Evolutionary conservation across 2,888 invertebrate species (phyloP), one percentile per base, ranked within the genome.

Genomic region (Lamellibrachia satsuma): DNA sequence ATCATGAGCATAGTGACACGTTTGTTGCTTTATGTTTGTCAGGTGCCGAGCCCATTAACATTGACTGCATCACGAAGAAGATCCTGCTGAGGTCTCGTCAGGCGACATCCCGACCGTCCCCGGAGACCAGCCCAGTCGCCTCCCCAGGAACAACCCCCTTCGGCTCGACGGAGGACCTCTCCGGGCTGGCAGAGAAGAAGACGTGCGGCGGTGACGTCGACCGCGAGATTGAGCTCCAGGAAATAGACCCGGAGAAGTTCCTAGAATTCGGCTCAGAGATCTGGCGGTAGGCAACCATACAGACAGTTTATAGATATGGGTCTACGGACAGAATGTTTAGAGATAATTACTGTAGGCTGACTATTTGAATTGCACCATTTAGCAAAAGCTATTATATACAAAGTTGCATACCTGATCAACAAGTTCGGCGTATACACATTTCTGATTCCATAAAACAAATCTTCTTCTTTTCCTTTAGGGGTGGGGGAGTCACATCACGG

Each of bases 41-140:
- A 94, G 94, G 94, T 52, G 92, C 93, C 3, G 92, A 92, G 52
- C 39, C 92, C 9, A 94, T 94, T 60, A 93, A 93, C 90, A 94
- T 95, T 39, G 94, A 94, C 90, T 92, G 91, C 8, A 94, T 94
- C 90, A 95, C 94, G 0, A 94, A 94, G 91, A 92, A 93, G 9
- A 94, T 94, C 75, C 93, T 94, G 51, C 91, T 94, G 60, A 75
- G 94, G 52, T 94, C 94, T 15, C 93, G 94, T 27, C 94, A 94
- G 92, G 94, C 95, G 11, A 93, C 93, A 3, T 92, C 60, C 39
- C 92, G 93, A n/a, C 94, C 94, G 7, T 94, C 94, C 51, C 94
- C 94, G n/a, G 93, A 94, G 39, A 92, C 93, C 52, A 93, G 92
- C 91, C 94, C 94, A n/a, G 92, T 92, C 11, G 52, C 92, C 55